phyloP scores from a whole-genome alignment of 2,888 invertebrate genomes.

The Octodonta nipae region DNA sequence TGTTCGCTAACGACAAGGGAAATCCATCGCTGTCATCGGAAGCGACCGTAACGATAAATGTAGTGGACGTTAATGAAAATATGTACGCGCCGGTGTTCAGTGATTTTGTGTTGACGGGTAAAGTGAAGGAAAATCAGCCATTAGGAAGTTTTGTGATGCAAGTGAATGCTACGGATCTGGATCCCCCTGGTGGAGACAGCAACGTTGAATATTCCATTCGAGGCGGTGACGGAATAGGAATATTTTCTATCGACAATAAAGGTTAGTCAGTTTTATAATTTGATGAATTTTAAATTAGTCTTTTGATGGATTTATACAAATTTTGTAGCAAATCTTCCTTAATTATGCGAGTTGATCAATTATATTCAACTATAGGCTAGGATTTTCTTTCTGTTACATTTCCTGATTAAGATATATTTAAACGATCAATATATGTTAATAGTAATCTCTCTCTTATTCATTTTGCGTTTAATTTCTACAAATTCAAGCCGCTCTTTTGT shows the following conservation, averaged over 20 bases:
- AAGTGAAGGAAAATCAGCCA: slow-evolving; percentile 68
- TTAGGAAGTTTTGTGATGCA: slow-evolving; percentile 63
- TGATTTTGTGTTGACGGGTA: slow-evolving; percentile 62
- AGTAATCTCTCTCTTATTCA: too few relatives aligned
- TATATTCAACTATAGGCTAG: too few relatives aligned
- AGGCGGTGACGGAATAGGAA: slow-evolving; percentile 80
- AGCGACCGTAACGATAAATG: slow-evolving; percentile 69
- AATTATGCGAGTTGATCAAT: too few relatives aligned
- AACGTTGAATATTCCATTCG: slow-evolving; percentile 73
- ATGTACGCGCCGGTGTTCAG: slow-evolving; percentile 67
- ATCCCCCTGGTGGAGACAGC: slow-evolving; percentile 67
- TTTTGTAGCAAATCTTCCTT: too few relatives aligned
- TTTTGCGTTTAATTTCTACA: too few relatives aligned
- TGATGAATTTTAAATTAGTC: too few relatives aligned
- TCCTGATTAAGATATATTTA: too few relatives aligned
- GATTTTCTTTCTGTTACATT: too few relatives aligned
- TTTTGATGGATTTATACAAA: too few relatives aligned
- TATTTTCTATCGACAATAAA: slow-evolving; percentile 79
- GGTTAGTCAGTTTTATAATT: too few relatives aligned
- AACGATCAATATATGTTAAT: too few relatives aligned
- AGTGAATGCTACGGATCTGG: slow-evolving; percentile 66
- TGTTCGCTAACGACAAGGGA: slow-evolving; percentile 76
- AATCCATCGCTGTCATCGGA: slow-evolving; percentile 67
- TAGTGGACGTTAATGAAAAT: slow-evolving; percentile 92
- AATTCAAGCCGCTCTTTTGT: too few relatives aligned